phyloP scores from a whole-genome alignment of 2,797 vertebrate species.

The Neomorphus geoffroyi region DNA sequence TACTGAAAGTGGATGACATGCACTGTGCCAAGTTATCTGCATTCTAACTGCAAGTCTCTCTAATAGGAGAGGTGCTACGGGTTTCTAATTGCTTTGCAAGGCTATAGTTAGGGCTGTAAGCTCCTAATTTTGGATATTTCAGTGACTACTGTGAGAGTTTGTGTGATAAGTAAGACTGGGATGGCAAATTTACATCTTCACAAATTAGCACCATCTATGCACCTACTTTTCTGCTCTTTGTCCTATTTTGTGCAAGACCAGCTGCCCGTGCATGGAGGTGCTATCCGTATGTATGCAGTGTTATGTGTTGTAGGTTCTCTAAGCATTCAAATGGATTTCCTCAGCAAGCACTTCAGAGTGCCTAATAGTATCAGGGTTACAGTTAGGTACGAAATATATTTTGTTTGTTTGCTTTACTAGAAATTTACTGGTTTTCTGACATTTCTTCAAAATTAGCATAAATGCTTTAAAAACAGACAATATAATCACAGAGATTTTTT shows the following conservation, averaged over 20 bases:
- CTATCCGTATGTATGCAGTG: neutral
- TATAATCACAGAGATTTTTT: neutral
- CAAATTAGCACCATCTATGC: slow-evolving; percentile 25
- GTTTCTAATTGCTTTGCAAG: neutral
- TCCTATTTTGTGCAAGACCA: slow-evolving; percentile 39
- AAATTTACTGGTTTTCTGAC: neutral
- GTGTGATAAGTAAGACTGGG: neutral
- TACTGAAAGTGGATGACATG: slow-evolving; percentile 37
- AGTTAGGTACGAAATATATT: neutral
- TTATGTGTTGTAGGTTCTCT: neutral
- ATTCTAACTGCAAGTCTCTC: slow-evolving; percentile 7
- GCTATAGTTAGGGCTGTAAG: slow-evolving; percentile 23
- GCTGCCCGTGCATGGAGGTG: neutral
- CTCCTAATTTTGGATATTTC: slow-evolving; percentile 43
- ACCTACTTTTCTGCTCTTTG: slow-evolving; percentile 19
- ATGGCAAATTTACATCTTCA: slow-evolving; percentile 44
- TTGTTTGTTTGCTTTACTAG: neutral
- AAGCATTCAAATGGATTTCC: neutral
- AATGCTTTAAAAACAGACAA: neutral
- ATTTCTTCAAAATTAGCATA: neutral
- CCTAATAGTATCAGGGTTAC: neutral
- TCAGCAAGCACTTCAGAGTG: neutral
- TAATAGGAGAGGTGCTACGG: neutral
- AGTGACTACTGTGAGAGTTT: slow-evolving; percentile 15
- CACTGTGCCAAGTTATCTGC: neutral